Base-by-base conservation (phyloP, 2,113 vertebrate genomes). In the Dicaeum eximium region DNA sequence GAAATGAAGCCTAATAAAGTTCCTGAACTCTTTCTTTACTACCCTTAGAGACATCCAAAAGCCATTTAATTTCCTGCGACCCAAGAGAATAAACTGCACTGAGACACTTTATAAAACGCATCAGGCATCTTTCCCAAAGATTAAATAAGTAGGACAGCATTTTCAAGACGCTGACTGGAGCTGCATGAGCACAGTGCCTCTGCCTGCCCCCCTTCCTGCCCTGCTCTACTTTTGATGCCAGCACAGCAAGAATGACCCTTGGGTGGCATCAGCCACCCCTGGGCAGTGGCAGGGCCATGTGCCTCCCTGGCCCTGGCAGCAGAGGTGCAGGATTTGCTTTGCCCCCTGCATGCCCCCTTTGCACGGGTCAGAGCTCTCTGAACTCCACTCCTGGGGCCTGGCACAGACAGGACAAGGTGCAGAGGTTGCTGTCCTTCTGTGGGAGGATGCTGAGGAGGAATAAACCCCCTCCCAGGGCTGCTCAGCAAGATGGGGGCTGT, bases 1-100 rank as follows among this genome's bases (percentile, higher is more conserved):
- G 82, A 97, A 96, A 88, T 94, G 44, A 90, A 78, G 79, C 25
- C 91, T 94, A 97, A 95, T 90, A 92, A 92, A 67, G 61, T 86
- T 96, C 35, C 64, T n/a, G 62, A 77, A 81, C 83, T 82, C 90
- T 66, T 94, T 88, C 75, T 73, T 65, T 88, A 54, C 82, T 90
- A 50, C 83, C 69, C 82, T 83, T 33, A 23, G 88, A 97, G 88
- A 88, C 75, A 94, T 86, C 75, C 9, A 0, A 80, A 66, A 92
- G 77, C 67, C 86, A 88, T 83, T 92, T 94, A 80, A 94, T 95
- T 95, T 94, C 90, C 94, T 96, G 82, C 80, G 86, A 45, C 47
- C 75, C 75, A 45, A 92, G 88, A 93, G 79, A 90, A 80, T 25
- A 90, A 90, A 77, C 74, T 31, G 2, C 45, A 42, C 67, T 86